Evolutionary conservation across 2,888 invertebrate genomes (phyloP).

Genomic region (Euproctis similis): DNA sequence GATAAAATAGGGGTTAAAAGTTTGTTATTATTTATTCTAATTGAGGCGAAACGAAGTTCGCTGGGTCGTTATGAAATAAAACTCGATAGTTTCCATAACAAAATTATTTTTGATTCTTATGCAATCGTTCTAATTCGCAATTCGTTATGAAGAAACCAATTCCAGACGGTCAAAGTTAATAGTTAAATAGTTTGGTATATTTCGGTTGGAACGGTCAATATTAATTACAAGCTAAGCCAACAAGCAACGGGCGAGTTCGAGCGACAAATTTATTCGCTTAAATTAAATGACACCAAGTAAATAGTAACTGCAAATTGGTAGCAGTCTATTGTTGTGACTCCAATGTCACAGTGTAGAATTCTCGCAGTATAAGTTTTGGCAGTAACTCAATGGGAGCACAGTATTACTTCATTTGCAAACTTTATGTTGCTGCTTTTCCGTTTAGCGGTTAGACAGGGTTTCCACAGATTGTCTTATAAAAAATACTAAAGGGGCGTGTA

Average conservation of each 20-base stretch:
- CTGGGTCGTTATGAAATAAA: no score
- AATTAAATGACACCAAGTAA: slow-evolving; percentile 64
- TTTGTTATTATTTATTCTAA: no score
- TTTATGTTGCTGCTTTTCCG: slow-evolving; percentile 56
- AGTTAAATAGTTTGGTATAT: slow-evolving; percentile 25
- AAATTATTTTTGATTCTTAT: slow-evolving; percentile 12
- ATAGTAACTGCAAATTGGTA: slow-evolving; percentile 48
- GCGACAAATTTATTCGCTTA: slow-evolving; percentile 49
- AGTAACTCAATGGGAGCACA: slow-evolving; percentile 48
- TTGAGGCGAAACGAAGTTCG: no score
- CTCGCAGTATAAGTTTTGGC: slow-evolving; percentile 40
- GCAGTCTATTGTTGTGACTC: slow-evolving; percentile 34
- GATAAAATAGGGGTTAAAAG: no score
- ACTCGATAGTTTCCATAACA: no score
- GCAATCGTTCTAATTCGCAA: slow-evolving; percentile 21
- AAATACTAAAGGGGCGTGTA: slow-evolving; percentile 43
- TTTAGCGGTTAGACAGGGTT: slow-evolving; percentile 40
- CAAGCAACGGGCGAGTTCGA: slow-evolving; percentile 16
- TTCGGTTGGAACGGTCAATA: slow-evolving; percentile 44
- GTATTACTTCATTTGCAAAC: slow-evolving; percentile 72
- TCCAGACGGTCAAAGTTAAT: slow-evolving; percentile 12
- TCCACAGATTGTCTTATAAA: slow-evolving; percentile 47
- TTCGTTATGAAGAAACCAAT: slow-evolving; percentile 21
- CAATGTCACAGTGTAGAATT: slow-evolving; percentile 27
- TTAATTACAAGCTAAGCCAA: slow-evolving; percentile 46